phyloP scores from a whole-genome alignment of 2,113 vertebrate species.

The Alces alces region DNA sequence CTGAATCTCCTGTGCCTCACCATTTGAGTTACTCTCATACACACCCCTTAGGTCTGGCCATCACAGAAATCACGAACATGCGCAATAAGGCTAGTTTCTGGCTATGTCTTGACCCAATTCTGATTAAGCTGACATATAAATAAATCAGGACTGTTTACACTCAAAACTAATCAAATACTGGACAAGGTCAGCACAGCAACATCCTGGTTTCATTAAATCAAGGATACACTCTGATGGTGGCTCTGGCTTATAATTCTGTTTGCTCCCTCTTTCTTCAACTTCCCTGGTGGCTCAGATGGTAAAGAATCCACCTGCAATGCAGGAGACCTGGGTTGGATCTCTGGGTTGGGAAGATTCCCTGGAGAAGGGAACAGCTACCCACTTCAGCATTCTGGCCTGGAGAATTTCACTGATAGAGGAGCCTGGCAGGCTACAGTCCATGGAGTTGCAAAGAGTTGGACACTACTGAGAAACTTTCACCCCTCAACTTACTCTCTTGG shows the following conservation, averaged over 20 bases:
- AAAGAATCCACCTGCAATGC: background rate
- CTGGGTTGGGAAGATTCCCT: background rate
- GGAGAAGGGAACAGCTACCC: background rate
- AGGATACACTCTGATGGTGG: background rate
- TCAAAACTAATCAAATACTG: background rate
- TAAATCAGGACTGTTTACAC: background rate
- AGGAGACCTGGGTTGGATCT: background rate
- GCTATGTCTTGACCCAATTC: background rate
- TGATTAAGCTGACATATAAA: background rate
- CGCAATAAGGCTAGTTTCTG: background rate
- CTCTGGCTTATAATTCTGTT: background rate
- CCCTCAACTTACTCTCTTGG: background rate
- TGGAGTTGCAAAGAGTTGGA: background rate
- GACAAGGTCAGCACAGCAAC: background rate
- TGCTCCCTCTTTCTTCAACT: background rate
- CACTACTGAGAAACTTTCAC: background rate
- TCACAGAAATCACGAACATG: accelerated
- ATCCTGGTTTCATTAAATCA: background rate
- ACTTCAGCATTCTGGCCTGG: background rate
- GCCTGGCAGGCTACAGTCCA: background rate
- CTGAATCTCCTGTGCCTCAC: background rate
- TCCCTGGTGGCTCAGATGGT: background rate
- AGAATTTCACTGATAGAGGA: background rate
- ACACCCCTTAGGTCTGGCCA: background rate
- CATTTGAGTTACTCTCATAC: background rate